phyloP scores from a whole-genome alignment of 2,113 vertebrate species.

The Labeo rohita region DNA sequence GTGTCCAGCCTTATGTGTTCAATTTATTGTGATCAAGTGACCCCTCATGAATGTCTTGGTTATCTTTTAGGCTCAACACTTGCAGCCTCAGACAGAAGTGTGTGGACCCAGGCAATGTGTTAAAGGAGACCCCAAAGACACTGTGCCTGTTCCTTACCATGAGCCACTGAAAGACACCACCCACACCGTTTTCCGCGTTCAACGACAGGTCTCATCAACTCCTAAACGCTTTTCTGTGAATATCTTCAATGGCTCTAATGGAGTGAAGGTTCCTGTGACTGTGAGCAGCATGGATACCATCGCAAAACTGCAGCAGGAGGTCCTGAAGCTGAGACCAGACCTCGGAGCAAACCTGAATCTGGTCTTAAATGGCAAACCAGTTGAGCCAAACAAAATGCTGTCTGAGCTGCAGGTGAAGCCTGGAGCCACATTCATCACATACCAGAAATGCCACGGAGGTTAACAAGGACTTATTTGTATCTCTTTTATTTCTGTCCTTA shows the following conservation, averaged over 20 bases:
- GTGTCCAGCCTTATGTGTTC: background rate
- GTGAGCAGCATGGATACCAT: slow-evolving; percentile 44
- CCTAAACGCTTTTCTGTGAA: background rate
- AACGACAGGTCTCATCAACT: background rate
- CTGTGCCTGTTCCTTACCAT: background rate
- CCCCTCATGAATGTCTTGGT: background rate
- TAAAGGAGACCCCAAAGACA: background rate
- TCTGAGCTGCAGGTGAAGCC: slow-evolving; percentile 21
- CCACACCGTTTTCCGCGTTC: slow-evolving; percentile 10
- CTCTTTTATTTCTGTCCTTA: background rate
- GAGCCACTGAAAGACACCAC: background rate
- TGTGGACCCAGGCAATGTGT: background rate
- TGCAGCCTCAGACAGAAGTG: too few species aligned
- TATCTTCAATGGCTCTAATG: slow-evolving; percentile 21
- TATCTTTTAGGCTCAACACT: background rate
- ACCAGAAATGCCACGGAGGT: slow-evolving; percentile 37
- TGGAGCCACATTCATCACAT: slow-evolving; percentile 44
- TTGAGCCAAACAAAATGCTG: background rate
- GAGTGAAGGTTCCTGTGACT: background rate
- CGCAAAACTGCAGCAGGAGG: slow-evolving; percentile 20
- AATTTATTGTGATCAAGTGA: background rate
- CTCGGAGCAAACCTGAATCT: slow-evolving; percentile 19
- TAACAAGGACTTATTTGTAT: background rate
- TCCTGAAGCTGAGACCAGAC: background rate
- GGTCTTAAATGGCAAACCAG: slow-evolving; percentile 49